Base-by-base conservation (phyloP, 2,113 vertebrate species). In the Scatophagus argus region DNA sequence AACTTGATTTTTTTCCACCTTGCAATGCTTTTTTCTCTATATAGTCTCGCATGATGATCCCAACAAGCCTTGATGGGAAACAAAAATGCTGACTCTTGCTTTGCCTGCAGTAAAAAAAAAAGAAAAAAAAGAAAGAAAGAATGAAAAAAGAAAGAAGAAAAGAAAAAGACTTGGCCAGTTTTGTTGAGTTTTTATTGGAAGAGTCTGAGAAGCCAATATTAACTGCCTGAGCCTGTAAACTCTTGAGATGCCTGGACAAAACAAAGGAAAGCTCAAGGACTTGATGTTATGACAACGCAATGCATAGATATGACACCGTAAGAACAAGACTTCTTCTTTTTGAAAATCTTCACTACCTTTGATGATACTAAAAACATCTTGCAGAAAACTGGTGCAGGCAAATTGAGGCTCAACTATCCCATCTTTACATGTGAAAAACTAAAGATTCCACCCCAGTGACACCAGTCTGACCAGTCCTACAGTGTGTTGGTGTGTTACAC, bases 41-140 rank as follows among this genome's bases (percentile, higher is more conserved):
- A 79, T 66, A 49, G 51, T 74, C 74, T 71, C 29, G 54, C 51
- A 79, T 56, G 77, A 87, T 75, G 83, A 91, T 54, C 69, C 63
- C 68, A 82, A 79, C 75, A 59, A 70, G 47, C n/a, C 60, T 86
- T 70, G 74, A 85, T 85, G 62, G 68, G 38, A 81, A 81, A 73
- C 59, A 74, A 63, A 52, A 86, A 70, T 71, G 84, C 87, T 89
- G 88, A 90, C 70, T 82, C 31, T n/a, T 69, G 71, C 66, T 54
- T 74, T 11, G 54, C 61, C 65, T 58, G 77, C 64, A 82, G 44
- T 23, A 21, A 60, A 47, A 81, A 43, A 58, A 71, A 36, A 65
- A 2, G 29, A 81, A 36, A 59, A 25, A 43, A 85, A 86, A 82
- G n/a, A n/a, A n/a, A n/a, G n/a, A n/a, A n/a, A n/a, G n/a, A n/a